phyloP scores from a whole-genome alignment of 1,140 invertebrate species.

The Dendroctonus valens region DNA sequence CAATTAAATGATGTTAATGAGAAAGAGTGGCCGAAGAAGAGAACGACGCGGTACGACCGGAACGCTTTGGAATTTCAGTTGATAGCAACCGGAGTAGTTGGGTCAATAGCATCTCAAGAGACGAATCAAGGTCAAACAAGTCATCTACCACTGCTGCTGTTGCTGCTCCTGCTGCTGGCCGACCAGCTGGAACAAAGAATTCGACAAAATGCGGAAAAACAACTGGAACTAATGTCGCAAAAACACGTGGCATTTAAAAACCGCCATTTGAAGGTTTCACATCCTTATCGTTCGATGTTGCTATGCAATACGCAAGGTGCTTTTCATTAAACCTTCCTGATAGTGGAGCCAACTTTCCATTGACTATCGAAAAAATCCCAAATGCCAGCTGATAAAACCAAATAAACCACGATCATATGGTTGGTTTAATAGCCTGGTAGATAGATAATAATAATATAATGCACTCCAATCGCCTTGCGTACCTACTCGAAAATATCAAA shows the following conservation, averaged over 20 bases:
- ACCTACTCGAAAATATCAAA: background rate
- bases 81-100: conserved; percentile 12
- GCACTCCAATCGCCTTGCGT: too few relatives aligned
- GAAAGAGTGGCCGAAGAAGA: background rate
- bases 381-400: conserved; percentile 15
- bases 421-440: background rate
- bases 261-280: too few relatives aligned
- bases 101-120: conserved; percentile 18
- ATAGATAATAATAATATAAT: too few relatives aligned
- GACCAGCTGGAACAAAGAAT: conserved; percentile 17
- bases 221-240: too few relatives aligned
- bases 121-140: conserved; percentile 21
- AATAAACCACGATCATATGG: conserved; percentile 15
- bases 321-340: too few relatives aligned
- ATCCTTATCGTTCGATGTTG: too few relatives aligned
- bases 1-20: background rate
- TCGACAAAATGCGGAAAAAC: conserved; percentile 5
- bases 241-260: too few relatives aligned
- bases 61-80: conserved; percentile 16
- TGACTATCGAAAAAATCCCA: background rate
- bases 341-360: background rate
- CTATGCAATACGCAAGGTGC: too few relatives aligned
- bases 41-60: conserved; percentile 13
- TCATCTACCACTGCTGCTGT: conserved; percentile 1
- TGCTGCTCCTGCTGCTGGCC: background rate